A percentile compares a stretch with the other conserved stretches of the same genome.
phyloP scores from a whole-genome alignment of 2,797 vertebrate species.

The Otolemur crassicaudatus region DNA sequence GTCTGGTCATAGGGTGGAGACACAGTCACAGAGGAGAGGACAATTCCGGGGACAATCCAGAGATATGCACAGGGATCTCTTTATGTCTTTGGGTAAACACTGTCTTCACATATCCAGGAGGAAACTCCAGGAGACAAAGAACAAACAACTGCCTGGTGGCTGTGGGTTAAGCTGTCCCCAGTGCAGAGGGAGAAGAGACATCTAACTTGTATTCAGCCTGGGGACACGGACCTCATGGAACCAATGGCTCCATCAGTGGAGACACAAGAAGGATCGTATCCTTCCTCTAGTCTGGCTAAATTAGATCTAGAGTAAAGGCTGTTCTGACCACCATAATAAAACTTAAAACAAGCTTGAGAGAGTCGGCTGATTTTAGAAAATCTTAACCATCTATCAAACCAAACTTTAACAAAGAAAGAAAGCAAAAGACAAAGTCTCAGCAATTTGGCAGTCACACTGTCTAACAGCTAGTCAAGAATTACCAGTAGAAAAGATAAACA shows the following conservation, averaged over 20 bases:
- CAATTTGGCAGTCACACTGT: background rate
- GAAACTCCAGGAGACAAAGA: background rate
- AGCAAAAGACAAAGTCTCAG: background rate
- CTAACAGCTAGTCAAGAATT: accelerated
- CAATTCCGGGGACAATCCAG: background rate
- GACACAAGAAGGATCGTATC: background rate
- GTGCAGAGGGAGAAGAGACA: background rate
- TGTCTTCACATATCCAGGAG: too few relatives aligned
- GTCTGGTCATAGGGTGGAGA: too few relatives aligned
- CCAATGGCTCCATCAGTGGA: accelerated
- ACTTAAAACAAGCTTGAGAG: background rate
- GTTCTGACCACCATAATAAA: too few relatives aligned
- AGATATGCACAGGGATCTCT: accelerated
- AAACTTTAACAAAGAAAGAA: background rate
- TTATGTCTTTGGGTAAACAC: background rate
- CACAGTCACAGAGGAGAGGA: background rate
- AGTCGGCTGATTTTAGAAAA: background rate
- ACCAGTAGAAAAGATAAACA: background rate
- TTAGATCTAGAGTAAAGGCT: background rate
- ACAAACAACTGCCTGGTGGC: background rate
- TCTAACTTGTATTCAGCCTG: background rate
- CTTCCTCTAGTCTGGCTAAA: background rate
- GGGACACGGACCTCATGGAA: background rate
- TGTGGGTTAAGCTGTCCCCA: background rate
- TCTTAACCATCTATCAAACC: background rate